Evolutionary conservation across 2,888 invertebrate genomes (phyloP).

Genomic region (Vesta saturnalis): DNA sequence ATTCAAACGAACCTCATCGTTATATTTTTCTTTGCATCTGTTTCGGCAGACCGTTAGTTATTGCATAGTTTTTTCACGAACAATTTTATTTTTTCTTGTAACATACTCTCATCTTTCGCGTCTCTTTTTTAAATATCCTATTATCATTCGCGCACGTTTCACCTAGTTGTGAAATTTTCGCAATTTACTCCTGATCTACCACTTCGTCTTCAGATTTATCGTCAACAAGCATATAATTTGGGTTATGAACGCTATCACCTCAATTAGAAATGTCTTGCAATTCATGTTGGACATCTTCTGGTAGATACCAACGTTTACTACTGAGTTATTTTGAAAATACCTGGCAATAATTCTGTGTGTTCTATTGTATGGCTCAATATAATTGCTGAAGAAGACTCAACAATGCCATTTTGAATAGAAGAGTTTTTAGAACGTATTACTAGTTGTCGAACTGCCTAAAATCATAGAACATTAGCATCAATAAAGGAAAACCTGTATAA

Average conservation of each 20-base stretch:
- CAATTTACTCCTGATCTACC: background rate
- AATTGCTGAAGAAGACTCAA: background rate
- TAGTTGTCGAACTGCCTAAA: too few relatives aligned
- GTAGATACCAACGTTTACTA: background rate
- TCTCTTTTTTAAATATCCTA: background rate
- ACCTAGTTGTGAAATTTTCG: background rate
- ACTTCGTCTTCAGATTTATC: background rate
- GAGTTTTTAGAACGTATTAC: background rate
- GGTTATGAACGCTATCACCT: background rate
- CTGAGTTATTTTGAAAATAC: too few relatives aligned
- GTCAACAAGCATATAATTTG: background rate
- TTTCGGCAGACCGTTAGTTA: background rate
- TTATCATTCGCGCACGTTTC: conserved; percentile 6
- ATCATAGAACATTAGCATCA: too few relatives aligned
- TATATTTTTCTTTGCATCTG: too few relatives aligned
- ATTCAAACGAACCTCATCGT: too few relatives aligned
- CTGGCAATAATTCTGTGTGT: too few relatives aligned
- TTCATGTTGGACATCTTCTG: too few relatives aligned
- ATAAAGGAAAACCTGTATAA: too few relatives aligned
- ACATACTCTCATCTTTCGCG: background rate
- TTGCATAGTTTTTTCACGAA: background rate
- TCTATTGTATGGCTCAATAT: background rate
- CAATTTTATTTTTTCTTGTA: background rate
- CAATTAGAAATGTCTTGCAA: background rate
- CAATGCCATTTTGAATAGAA: too few relatives aligned